Evolutionary conservation across 2,113 vertebrate species (phyloP), one percentile per base, ranked within the genome.

Genomic region (Mormyrus lacerda): DNA sequence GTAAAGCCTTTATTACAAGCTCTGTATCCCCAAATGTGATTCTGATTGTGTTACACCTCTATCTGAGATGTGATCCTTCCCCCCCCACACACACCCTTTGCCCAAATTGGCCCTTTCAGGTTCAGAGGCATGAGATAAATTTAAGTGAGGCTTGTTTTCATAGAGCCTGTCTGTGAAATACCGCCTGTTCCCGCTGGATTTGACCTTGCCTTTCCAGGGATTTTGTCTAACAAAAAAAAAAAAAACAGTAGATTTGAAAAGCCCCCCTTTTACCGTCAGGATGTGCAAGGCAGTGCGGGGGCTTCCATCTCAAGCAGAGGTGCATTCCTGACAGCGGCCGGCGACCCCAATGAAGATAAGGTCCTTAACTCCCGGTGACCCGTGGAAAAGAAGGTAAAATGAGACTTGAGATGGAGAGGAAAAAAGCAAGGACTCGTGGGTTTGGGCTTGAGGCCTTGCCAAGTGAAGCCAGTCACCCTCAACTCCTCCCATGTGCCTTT

Each of bases 281-380:
- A 91, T 90, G 79, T 82, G 50, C 15, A 0, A 27, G 79, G 88
- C 21, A 9, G 39, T 42, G n/a, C 31, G 17, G 39, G 19, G 47
- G 53, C 89, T 45, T 86, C 85, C 24, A 31, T 61, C 58, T 69
- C 73, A 48, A 85, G 90, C 7, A 50, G 90, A 42, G 89, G 76
- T 31, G 31, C 65, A 83, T 58, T 90, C 65, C 69, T 90, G 89
- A 88, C 61, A 48, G 47, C 15, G 73, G 86, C 31, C 4, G 13
- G 85, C 73, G 89, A 93, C 93, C 92, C 90, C 90, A 93, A 91
- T 90, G 91, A 93, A 90, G 90, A 91, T 87, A 89, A 93, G 88
- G 90, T 91, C 90, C 91, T 95, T 89, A 92, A 92, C 94, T 92
- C 89, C 90, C 79, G 88, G 87, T 95, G 94, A 95, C 91, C 91